Conservation (phyloP, 2,888 invertebrate species). For the Xanthostigma xanthostigma region DNA sequence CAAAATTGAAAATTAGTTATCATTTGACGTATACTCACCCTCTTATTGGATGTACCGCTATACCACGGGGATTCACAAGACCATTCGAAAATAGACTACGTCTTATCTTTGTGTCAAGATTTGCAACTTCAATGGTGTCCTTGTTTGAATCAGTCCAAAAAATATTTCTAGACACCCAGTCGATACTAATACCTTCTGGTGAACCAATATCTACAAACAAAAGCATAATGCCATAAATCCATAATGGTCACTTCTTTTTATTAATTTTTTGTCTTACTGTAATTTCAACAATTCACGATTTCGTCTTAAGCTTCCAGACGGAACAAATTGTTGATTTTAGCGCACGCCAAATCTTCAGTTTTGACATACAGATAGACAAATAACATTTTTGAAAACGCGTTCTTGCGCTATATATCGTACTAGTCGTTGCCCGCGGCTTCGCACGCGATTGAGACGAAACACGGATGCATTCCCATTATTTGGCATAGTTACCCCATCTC, state of each 20-base stretch:
- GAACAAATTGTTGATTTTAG: too few species aligned
- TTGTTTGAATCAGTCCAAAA: constrained; percentile 94
- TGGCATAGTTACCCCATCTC: too few species aligned
- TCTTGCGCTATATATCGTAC: too few species aligned
- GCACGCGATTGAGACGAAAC: too few species aligned
- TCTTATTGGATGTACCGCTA: constrained; percentile 80
- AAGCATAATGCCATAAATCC: neutral
- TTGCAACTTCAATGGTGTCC: constrained; percentile 80
- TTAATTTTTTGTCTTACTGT: neutral
- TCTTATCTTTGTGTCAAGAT: constrained; percentile 58
- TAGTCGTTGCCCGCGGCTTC: too few species aligned
- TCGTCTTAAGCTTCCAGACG: too few species aligned
- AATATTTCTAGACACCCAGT: constrained; percentile 82
- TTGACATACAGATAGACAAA: too few species aligned
- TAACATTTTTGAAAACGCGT: too few species aligned
- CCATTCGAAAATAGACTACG: constrained; percentile 61
- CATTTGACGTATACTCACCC: constrained; percentile 35
- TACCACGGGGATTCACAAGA: constrained; percentile 84
- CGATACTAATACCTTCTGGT: constrained; percentile 87
- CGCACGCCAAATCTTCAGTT: too few species aligned
- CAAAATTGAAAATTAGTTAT: too few species aligned
- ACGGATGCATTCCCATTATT: too few species aligned
- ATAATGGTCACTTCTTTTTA: neutral
- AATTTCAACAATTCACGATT: neutral
- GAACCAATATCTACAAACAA: constrained; percentile 55